These are phyloP conservation scores for Dunckerocampus dactyliophorus DNA, from an alignment of 2,113 vertebrate genomes.

Conservation along the genomic window DNA sequence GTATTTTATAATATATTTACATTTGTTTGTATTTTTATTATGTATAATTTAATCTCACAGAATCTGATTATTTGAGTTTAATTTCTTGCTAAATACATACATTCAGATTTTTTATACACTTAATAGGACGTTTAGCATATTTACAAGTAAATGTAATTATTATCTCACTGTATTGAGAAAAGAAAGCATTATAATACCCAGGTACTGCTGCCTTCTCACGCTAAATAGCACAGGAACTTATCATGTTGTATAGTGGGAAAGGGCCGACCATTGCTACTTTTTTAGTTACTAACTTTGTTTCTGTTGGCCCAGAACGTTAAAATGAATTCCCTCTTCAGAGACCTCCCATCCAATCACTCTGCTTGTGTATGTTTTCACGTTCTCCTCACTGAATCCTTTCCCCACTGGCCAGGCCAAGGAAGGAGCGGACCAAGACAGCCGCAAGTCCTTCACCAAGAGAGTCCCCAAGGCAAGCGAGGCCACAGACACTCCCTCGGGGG, in stretches of 20 bases:
- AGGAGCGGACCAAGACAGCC: conserved; percentile 76
- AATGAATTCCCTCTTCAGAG: conserved; percentile 29
- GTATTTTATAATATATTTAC: too few species aligned
- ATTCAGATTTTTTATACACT: too few species aligned
- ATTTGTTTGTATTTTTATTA: too few species aligned
- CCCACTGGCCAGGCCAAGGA: conserved; percentile 73
- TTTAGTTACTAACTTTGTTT: conserved; percentile 43
- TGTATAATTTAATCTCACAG: too few species aligned
- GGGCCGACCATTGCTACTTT: conserved; percentile 32
- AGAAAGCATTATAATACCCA: too few species aligned
- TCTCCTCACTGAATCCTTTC: conserved; percentile 34
- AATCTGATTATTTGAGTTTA: too few species aligned
- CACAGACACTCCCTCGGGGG: conserved; percentile 77
- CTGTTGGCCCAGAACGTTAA: conserved; percentile 34
- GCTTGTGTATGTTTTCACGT: conserved; percentile 39
- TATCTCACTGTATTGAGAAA: too few species aligned
- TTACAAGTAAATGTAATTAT: too few species aligned
- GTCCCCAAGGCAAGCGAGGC: conserved; percentile 73
- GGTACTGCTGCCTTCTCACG: too few species aligned
- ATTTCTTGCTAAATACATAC: too few species aligned
- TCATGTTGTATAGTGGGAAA: conserved; percentile 17
- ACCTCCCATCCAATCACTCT: conserved; percentile 18
- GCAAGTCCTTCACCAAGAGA: conserved; percentile 85
- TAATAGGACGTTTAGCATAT: too few species aligned
- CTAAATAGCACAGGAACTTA: too few species aligned